Conservation (phyloP, 2,113 vertebrate genomes). For the Lamprotornis superbus region DNA sequence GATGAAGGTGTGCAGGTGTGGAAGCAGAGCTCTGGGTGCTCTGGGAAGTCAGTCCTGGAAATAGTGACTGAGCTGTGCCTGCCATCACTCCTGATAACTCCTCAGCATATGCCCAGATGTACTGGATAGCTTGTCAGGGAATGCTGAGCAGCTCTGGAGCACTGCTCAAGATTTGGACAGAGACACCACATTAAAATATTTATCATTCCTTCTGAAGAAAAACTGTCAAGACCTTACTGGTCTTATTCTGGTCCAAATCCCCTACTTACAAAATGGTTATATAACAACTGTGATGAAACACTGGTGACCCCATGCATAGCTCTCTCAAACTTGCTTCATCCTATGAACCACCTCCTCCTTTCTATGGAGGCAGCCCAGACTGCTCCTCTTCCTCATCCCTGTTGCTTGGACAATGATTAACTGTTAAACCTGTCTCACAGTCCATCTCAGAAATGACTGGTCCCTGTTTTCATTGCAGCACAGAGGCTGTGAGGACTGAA, state of each 20-base stretch:
- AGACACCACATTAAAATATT: not conserved
- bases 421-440: not conserved
- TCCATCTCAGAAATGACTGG: not conserved
- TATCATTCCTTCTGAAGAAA: not conserved
- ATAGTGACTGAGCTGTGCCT: not conserved
- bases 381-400: not conserved
- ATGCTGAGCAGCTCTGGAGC: not conserved
- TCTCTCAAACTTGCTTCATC: not conserved
- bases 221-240: not conserved
- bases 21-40: not conserved
- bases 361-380: not conserved
- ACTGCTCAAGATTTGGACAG: rapidly evolving
- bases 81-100: not conserved
- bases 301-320: not conserved
- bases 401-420: not conserved
- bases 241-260: not conserved
- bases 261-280: not conserved
- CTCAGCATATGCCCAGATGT: not conserved
- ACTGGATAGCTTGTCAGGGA: not conserved
- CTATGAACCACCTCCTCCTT: not conserved
- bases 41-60: not conserved
- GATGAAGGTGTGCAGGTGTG: not conserved
- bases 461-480: not conserved
- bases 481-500: rapidly evolving
- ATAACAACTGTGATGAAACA: not conserved